phyloP scores from a whole-genome alignment of 2,113 vertebrate species.

The Penelope pileata region DNA sequence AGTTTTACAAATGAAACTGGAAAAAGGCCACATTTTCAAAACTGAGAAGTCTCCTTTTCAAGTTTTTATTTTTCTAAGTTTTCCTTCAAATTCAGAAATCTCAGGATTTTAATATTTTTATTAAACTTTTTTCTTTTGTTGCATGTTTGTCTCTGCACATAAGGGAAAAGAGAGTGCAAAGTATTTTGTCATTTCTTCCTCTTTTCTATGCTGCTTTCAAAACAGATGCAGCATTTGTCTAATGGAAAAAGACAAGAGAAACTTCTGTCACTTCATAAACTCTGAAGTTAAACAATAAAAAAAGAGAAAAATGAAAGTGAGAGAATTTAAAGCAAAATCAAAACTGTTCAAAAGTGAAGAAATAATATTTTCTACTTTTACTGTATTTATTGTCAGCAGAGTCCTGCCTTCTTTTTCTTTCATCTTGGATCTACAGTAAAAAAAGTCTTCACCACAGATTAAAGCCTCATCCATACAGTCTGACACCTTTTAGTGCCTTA shows the following conservation, averaged over 20 bases:
- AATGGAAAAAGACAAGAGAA: not conserved
- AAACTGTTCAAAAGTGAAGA: not conserved
- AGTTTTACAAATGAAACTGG: not conserved
- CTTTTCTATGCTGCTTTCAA: not conserved
- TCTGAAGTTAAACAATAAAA: not conserved
- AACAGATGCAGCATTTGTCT: not conserved
- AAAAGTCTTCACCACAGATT: not conserved
- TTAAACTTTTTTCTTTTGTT: not conserved
- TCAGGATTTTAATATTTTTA: not conserved
- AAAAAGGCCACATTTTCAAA: not conserved
- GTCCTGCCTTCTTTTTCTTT: not conserved
- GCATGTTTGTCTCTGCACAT: not conserved
- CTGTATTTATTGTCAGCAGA: not conserved
- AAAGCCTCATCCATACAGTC: not conserved
- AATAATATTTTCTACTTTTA: not conserved
- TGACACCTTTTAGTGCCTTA: not conserved
- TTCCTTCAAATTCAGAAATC: not conserved
- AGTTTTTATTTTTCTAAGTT: not conserved
- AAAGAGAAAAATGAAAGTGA: not conserved
- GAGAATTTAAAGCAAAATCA: not conserved
- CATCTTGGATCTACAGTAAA: not conserved
- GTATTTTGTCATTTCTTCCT: not conserved
- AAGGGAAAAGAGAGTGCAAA: not conserved
- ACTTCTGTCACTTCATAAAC: not conserved
- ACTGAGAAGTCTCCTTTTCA: not conserved